Evolutionary conservation across 2,888 invertebrate species (phyloP), one percentile per base, ranked within the genome.

Genomic region (Linnaemya vulpina): DNA sequence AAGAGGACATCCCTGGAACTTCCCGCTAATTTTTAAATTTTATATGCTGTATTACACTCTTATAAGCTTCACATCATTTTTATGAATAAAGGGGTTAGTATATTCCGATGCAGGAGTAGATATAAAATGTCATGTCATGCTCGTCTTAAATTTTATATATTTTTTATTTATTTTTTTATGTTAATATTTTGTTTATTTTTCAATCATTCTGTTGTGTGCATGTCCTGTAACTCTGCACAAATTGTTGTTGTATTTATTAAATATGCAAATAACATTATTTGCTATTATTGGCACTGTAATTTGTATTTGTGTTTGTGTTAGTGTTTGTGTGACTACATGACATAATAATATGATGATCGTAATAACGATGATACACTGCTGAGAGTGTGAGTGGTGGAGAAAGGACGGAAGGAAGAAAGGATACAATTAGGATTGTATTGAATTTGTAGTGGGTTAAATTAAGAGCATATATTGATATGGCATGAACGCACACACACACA

Each of bases 221-320:
- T 40, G 68, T 51, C 60, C 46, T 55, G 25, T 25, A 25, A 43
- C 40, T 25, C 7, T 13, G 11, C n/a, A 15, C 35, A 25, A 46
- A 49, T 76, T 53, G 51, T 53, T 25, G 40, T 53, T 65, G 75
- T 53, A 43, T 20, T 76, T 58, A 40, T 58, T 46, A 22, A n/a
- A 67, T 38, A 67, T 77, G 49, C 68, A 60, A 60, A 77, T 68
- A 60, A 68, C 60, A 40, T 60, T 68, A 68, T 60, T 58, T 76
- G 55, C 7, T 67, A 46, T 46, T 43, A 38, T 35, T 46, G 75
- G 10, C 15, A 49, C 17, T 38, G 15, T 60, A 49, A 58, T 68
- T 49, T 38, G 17, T 10, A 49, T 40, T 13, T 58, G 25, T 46
- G 35, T 58, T 15, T 58, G n/a, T n/a, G n/a, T n/a, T n/a, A n/a